These are phyloP conservation scores for Arbacia lixula DNA, from an alignment of 53 echinoderm and acorn worm genomes.

Conservation along the genomic window DNA sequence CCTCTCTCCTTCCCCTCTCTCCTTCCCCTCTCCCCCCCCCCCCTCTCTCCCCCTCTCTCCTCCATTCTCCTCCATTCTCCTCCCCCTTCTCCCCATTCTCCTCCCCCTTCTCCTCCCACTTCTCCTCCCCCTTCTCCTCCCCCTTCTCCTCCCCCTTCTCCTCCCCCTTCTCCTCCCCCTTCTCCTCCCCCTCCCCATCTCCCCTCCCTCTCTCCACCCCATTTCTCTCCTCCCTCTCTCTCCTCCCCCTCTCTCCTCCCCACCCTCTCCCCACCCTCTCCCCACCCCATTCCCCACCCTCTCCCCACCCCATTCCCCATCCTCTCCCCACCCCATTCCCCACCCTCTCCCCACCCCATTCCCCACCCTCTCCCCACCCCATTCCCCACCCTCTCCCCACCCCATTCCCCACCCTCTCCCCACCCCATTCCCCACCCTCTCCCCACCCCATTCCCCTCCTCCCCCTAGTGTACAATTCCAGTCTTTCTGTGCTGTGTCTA, in stretches of 20 bases:
- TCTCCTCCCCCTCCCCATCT: background rate
- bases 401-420: too few species aligned
- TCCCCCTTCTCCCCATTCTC: background rate
- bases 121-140: background rate
- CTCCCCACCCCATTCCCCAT: too few species aligned
- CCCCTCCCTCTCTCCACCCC: background rate
- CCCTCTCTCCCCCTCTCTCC: background rate
- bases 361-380: too few species aligned
- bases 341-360: too few species aligned
- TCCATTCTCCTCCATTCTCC: background rate
- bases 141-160: background rate
- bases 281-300: too few species aligned
- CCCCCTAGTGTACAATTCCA: too few species aligned
- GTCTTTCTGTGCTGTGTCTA: too few species aligned
- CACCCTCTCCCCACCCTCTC: too few species aligned
- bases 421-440: too few species aligned
- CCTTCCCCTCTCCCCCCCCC: background rate
- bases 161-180: background rate
- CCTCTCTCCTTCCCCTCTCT: background rate
- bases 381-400: too few species aligned
- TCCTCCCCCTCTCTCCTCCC: background rate
- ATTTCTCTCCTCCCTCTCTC: background rate
- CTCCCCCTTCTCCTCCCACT: background rate
- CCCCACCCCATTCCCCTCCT: too few species aligned
- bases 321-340: too few species aligned